These are phyloP conservation scores for Chrysochloris asiatica DNA, from an alignment of 2,113 vertebrate species.

Conservation along the genomic window DNA sequence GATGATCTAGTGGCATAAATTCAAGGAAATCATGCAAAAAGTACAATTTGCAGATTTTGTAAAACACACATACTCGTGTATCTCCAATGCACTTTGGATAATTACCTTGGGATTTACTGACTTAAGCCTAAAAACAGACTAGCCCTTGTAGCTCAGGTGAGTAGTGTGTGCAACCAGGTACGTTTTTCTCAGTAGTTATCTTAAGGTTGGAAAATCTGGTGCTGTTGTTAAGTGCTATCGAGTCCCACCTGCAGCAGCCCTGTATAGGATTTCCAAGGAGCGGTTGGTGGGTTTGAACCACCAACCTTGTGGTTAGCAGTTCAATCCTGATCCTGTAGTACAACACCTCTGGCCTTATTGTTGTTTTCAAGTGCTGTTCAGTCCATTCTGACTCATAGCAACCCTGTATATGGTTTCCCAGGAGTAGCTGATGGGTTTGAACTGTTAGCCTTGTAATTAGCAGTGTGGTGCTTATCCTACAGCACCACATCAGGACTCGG, in stretches of 20 bases:
- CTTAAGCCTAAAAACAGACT: not conserved
- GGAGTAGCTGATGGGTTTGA: not conserved
- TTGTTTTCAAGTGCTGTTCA: no score
- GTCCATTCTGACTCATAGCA: no score
- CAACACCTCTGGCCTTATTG: no score
- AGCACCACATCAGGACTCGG: no score
- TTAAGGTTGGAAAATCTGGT: not conserved
- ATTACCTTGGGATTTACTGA: not conserved
- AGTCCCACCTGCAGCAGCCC: no score
- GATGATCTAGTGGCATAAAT: not conserved
- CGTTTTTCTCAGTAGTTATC: not conserved
- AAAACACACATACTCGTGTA: not conserved
- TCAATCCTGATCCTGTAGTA: no score
- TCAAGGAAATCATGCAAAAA: not conserved
- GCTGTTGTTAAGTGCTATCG: no score
- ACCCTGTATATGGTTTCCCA: no score
- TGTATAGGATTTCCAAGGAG: no score
- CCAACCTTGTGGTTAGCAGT: not conserved
- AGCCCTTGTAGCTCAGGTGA: fast-evolving
- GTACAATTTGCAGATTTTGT: not conserved
- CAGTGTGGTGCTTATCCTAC: no score
- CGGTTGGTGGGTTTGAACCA: no score
- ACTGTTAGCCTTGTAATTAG: not conserved
- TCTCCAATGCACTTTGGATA: not conserved
- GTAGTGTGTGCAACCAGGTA: not conserved